These are phyloP conservation scores for Scolopax rusticola DNA, from an alignment of 2,797 vertebrate species.

Conservation along the genomic window DNA sequence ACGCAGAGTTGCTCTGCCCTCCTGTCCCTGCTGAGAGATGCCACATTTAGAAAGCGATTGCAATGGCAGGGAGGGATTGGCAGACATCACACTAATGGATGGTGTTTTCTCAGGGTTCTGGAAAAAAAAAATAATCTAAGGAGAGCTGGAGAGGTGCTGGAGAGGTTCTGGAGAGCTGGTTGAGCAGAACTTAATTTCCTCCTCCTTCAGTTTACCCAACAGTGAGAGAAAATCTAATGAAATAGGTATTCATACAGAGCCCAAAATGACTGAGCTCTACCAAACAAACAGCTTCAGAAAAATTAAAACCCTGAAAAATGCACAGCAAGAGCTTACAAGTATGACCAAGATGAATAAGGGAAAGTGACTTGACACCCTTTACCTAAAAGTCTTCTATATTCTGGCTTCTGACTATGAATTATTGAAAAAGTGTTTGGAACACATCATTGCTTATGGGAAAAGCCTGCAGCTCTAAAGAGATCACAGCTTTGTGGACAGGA, in stretches of 20 bases:
- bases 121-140: not conserved
- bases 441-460: not conserved
- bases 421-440: constrained; percentile 10
- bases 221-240: not conserved
- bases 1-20: not conserved
- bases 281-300: not conserved
- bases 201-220: not conserved
- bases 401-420: not conserved
- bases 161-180: not conserved
- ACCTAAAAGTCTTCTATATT: not conserved
- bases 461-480: not conserved
- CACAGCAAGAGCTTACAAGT: not conserved
- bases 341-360: not conserved
- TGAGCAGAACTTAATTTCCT: not conserved
- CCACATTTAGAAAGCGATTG: rapidly evolving
- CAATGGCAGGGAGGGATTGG: not conserved
- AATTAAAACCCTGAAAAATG: not conserved
- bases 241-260: not conserved
- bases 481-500: not conserved
- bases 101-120: not conserved
- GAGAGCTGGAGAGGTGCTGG: not conserved
- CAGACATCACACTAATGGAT: not conserved
- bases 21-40: not conserved
- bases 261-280: not conserved
- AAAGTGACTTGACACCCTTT: not conserved